phyloP scores from a whole-genome alignment of 2,113 vertebrate genomes.

The Azemiops feae region DNA sequence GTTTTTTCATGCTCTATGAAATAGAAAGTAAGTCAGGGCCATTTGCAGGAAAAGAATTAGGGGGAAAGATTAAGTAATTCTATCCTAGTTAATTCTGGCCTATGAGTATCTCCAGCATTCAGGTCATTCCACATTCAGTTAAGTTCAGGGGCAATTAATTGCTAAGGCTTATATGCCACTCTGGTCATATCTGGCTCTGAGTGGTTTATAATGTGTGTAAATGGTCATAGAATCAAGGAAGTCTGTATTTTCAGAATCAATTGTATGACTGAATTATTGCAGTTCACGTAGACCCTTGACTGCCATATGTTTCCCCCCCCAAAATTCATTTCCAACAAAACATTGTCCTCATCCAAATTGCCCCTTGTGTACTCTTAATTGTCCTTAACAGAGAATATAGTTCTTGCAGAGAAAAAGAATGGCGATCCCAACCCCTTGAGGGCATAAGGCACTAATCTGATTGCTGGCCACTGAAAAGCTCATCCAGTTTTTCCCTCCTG shows the following conservation, averaged over 20 bases:
- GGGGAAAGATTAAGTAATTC: background rate
- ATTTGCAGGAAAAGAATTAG: background rate
- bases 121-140: background rate
- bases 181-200: background rate
- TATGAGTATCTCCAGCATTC: background rate
- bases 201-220: background rate
- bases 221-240: background rate
- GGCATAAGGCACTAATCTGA: background rate
- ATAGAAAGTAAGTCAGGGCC: background rate
- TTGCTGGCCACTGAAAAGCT: background rate
- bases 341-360: rapidly evolving
- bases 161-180: background rate
- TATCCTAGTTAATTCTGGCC: background rate
- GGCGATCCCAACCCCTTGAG: background rate
- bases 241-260: background rate
- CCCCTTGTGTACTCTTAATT: background rate
- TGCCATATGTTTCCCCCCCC: conserved; percentile 23
- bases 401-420: background rate
- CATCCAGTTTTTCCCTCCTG: background rate
- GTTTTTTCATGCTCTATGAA: background rate
- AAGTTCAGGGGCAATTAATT: background rate
- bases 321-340: background rate
- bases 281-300: conserved; percentile 34
- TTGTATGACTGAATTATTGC: background rate
- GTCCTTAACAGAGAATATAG: background rate